Evolutionary conservation across 2,888 invertebrate species (phyloP), one percentile per base, ranked within the genome.

Genomic region (Ferrisia virgata): DNA sequence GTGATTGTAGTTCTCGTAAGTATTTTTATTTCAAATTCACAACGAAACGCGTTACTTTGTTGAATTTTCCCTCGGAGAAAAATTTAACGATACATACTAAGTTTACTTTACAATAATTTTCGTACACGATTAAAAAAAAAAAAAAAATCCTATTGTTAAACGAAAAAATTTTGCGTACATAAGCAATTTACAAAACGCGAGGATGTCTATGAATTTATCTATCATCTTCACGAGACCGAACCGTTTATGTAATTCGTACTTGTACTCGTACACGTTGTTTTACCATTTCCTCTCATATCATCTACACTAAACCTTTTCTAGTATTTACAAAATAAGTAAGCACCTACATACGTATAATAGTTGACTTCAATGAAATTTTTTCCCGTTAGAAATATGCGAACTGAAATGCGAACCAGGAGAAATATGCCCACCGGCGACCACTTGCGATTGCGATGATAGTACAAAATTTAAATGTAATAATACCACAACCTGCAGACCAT

Each of bases 1-100:
- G 79, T 18, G 79, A 80, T n/a, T 84, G 84, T n/a, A 79, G 79
- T 64, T 84, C 79, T 64, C 84, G 84, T 84, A 64, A 39, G 80
- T 79, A 79, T n/a, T 3, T 64, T 64, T 28, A 28, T 64, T 64
- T 79, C n/a, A 64, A 64, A 28, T 64, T 64, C 64, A 28, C 64
- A 28, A 64, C 28, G 13, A 64, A 28, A 31, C 31, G 28, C 28
- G 64, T 64, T 28, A 64, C 64, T 64, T 64, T 64, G 64, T 13
- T 11, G 28, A 64, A 64, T 64, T 28, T 28, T 28, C 64, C 64
- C 64, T 15, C 28, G 28, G 15, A 28, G 28, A 64, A 64, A 64
- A 64, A 64, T 28, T n/a, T 64, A 64, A 25, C 64, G 64, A 28
- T 15, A 28, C 28, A 28, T 15, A 28, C 28, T 15, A 64, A 64